phyloP scores from a whole-genome alignment of 2,797 vertebrate genomes.

The Peromyscus attwateri region DNA sequence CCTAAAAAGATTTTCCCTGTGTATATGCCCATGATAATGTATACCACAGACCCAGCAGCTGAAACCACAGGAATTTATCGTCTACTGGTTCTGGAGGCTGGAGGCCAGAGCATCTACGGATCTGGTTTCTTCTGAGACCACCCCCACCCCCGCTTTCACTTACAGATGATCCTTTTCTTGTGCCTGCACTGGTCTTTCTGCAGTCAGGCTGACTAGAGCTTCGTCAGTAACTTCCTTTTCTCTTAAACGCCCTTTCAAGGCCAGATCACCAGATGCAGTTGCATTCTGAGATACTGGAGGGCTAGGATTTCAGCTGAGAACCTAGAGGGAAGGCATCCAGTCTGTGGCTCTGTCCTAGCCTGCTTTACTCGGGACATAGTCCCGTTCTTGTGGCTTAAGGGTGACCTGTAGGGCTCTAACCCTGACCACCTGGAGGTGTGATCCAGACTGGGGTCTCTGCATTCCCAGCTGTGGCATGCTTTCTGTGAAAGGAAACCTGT shows the following conservation, averaged over 20 bases:
- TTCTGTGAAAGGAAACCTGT: neutral
- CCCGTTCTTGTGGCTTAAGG: neutral
- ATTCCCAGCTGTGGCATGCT: neutral
- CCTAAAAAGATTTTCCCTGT: neutral
- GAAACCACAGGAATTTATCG: neutral
- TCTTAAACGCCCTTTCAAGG: neutral
- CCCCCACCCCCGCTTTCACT: too few species aligned
- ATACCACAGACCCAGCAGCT: neutral
- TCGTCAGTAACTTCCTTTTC: neutral
- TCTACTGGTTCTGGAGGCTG: neutral
- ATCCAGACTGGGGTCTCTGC: neutral
- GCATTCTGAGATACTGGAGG: neutral
- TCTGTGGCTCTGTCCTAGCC: neutral
- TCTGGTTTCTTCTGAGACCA: neutral
- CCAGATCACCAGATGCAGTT: neutral
- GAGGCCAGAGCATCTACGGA: fast-evolving
- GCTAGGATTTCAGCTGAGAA: neutral
- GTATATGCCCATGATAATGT: neutral
- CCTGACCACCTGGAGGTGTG: neutral
- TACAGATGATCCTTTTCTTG: neutral
- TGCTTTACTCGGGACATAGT: neutral
- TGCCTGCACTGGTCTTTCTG: neutral
- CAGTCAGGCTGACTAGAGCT: neutral
- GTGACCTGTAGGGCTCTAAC: neutral
- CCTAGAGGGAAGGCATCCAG: neutral